Percentiles rank a stretch among this genome's conserved stretches.
Evolutionary conservation across 2,797 vertebrate species (phyloP).

Genomic region (Spatula versicolor): DNA sequence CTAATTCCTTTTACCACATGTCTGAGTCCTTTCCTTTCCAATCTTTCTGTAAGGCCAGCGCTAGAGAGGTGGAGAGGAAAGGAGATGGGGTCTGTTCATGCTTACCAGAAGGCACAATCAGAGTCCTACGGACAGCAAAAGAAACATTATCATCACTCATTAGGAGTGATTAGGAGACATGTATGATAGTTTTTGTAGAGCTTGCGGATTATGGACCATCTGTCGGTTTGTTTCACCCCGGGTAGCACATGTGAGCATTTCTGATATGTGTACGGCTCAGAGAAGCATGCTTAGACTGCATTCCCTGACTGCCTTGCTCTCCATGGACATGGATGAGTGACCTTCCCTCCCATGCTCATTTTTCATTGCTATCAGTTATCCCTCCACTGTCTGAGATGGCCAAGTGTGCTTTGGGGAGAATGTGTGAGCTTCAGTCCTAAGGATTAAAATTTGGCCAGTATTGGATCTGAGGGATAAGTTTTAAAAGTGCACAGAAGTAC

Average conservation of each 20-base stretch:
- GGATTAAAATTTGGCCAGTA: neutral
- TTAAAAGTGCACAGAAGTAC: neutral
- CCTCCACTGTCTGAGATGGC: neutral
- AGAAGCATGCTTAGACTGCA: neutral
- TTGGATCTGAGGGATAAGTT: neutral
- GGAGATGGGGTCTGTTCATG: neutral
- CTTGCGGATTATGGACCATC: neutral
- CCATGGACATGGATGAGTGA: neutral
- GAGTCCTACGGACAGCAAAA: neutral
- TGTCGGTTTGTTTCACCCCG: neutral
- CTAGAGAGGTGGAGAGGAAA: neutral
- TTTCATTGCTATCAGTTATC: neutral
- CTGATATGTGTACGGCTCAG: neutral
- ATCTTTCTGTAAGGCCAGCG: neutral
- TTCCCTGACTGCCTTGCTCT: neutral
- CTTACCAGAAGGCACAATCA: neutral
- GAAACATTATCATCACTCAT: neutral
- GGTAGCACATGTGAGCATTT: neutral
- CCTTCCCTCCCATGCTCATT: neutral
- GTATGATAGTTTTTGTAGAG: neutral
- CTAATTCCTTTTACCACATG: accelerated
- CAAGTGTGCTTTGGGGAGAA: neutral
- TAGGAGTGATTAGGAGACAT: neutral
- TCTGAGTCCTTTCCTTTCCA: neutral
- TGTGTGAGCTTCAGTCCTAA: neutral